A percentile compares a stretch with the other conserved stretches of the same genome.
These are phyloP conservation scores for Caloenas nicobarica DNA, from an alignment of 2,113 vertebrate genomes.

Conservation along the genomic window DNA sequence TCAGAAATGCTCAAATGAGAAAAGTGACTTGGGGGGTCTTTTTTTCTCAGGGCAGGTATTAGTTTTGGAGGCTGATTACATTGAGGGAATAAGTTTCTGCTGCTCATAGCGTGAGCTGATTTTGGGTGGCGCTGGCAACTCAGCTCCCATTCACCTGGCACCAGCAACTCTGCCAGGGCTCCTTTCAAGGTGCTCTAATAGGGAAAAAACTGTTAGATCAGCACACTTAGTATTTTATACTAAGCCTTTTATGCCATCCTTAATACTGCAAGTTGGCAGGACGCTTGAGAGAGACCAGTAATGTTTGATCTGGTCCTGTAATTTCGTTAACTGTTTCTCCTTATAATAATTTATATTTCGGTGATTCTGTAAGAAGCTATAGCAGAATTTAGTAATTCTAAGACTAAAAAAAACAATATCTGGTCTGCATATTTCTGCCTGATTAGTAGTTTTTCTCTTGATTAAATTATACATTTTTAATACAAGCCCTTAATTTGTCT, in stretches of 20 bases:
- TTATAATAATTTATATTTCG: constrained; percentile 66
- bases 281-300: neutral
- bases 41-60: neutral
- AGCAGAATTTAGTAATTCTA: constrained; percentile 59
- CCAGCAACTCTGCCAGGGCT: neutral
- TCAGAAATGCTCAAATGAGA: neutral
- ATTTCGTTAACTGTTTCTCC: constrained; percentile 44
- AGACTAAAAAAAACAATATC: constrained; percentile 63
- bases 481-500: constrained; percentile 59
- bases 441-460: constrained; percentile 67
- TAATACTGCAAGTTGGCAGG: neutral
- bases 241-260: neutral
- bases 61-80: neutral
- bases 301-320: constrained; percentile 41
- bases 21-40: neutral
- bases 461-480: constrained; percentile 77
- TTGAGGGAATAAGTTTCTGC: neutral
- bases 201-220: neutral
- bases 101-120: too few species aligned
- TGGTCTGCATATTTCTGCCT: constrained; percentile 63
- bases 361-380: constrained; percentile 32
- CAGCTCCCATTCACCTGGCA: rapidly evolving
- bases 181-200: neutral
- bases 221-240: neutral
- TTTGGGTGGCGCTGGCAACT: too few species aligned